Conservation (phyloP, 1,140 invertebrate genomes). For the Orchesella cincta region DNA sequence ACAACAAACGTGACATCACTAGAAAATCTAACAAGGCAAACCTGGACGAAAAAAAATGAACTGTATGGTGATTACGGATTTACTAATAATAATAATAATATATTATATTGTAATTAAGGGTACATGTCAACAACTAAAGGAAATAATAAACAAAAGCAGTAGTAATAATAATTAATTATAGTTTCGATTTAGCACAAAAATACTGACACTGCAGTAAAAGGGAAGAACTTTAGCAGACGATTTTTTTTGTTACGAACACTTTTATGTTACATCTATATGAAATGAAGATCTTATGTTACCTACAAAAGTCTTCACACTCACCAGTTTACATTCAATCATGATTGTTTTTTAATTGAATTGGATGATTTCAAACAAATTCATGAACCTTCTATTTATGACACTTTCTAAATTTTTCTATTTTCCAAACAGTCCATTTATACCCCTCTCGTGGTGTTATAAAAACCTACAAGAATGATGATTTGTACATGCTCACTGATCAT, state of each 20-base stretch:
- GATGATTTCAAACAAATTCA: too few relatives aligned
- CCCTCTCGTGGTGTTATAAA: neutral
- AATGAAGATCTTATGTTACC: slow-evolving; percentile 13
- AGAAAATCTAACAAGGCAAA: slow-evolving; percentile 13
- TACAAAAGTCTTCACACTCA: slow-evolving; percentile 13
- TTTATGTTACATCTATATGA: neutral
- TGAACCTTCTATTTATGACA: too few relatives aligned
- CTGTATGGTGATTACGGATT: neutral
- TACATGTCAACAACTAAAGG: too few relatives aligned
- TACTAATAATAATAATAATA: neutral
- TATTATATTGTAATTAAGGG: neutral
- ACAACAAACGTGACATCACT: slow-evolving; percentile 14
- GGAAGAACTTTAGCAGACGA: neutral
- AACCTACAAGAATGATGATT: neutral
- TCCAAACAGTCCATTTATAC: slow-evolving; percentile 13
- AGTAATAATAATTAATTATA: too few relatives aligned
- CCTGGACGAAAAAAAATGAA: neutral
- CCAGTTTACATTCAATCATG: neutral
- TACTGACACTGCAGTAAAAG: neutral
- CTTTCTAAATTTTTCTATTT: neutral
- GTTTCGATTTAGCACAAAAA: neutral
- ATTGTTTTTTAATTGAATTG: neutral
- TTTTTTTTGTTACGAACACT: neutral
- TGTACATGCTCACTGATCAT: neutral
- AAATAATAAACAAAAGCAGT: too few relatives aligned